Base-by-base conservation (phyloP, 2,888 invertebrate genomes). In the Tetheella fluctuosa region DNA sequence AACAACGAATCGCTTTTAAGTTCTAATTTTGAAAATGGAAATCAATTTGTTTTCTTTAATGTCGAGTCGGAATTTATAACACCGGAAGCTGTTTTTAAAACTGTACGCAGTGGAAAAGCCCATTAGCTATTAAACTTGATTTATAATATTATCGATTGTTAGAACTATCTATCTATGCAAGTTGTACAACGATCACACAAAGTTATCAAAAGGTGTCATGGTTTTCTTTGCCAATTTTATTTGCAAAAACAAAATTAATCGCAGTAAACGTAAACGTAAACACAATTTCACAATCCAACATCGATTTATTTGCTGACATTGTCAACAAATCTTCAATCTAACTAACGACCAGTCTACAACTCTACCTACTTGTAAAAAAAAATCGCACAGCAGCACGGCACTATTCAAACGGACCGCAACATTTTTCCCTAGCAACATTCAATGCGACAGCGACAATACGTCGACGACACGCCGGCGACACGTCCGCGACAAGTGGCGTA, bases 1-100 rank as follows among this genome's bases (percentile, higher is more conserved):
- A 85, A 90, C 89, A 89, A 86, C 85, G 85, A 83, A 87, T 86
- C 81, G 89, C 89, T 91, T 85, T 89, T 89, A 88, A 80, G 80
- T 79, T 84, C 79, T 73, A 76, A 80, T 80, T 84, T 79, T 73
- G 61, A 80, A 80, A 80, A 77, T 77, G 67, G 69, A 74, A 81
- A 78, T 82, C 80, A 79, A 84, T 86, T 85, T 84, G 81, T 80
- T 84, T 85, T 88, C n/a, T 83, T 79, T 80, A 73, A 76, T 64
- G 69, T 63, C 66, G 65, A 69, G 71, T 60, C 62, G 59, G 57
- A 54, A 59, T 55, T 59, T 48, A 20, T 20, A 0, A 48, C 7
- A 20, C 17, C 48, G n/a, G 17, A 20, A 20, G 48, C 34, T 15
- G 39, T 12, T 39, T 39, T 39, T 39, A 15, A 12, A 39, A 39